Conservation (phyloP, 2,113 vertebrate genomes). For the Myxocyprinus asiaticus region DNA sequence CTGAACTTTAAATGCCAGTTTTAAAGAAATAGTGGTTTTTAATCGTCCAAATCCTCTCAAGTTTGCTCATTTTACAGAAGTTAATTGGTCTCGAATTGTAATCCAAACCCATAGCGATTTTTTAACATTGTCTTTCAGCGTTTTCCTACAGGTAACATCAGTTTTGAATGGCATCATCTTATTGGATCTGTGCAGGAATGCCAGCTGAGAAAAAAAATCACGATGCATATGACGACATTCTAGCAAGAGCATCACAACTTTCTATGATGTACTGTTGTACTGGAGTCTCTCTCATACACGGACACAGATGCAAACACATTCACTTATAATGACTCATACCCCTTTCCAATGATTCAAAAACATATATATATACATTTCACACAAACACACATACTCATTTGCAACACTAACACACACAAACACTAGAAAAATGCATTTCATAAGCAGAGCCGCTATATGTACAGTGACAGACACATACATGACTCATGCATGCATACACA, state of each 20-base stretch:
- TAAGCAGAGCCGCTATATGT: background rate
- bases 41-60: too few relatives aligned
- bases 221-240: conserved; percentile 26
- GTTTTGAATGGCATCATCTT: background rate
- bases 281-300: conserved; percentile 37
- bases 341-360: conserved; percentile 36
- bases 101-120: background rate
- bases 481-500: conserved; percentile 23
- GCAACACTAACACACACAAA: conserved; percentile 61
- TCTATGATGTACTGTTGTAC: background rate
- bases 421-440: background rate
- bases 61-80: background rate
- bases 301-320: conserved; percentile 56
- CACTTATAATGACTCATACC: conserved; percentile 68
- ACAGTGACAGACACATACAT: conserved; percentile 3
- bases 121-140: background rate
- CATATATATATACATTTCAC: conserved; percentile 31
- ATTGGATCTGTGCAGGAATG: conserved; percentile 36
- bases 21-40: too few relatives aligned
- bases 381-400: conserved; percentile 43
- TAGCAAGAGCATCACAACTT: conserved; percentile 25
- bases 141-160: background rate
- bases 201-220: background rate
- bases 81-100: background rate
- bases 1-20: too few relatives aligned